Conservation (phyloP, 1,140 invertebrate genomes). For the Philaenus spumarius region DNA sequence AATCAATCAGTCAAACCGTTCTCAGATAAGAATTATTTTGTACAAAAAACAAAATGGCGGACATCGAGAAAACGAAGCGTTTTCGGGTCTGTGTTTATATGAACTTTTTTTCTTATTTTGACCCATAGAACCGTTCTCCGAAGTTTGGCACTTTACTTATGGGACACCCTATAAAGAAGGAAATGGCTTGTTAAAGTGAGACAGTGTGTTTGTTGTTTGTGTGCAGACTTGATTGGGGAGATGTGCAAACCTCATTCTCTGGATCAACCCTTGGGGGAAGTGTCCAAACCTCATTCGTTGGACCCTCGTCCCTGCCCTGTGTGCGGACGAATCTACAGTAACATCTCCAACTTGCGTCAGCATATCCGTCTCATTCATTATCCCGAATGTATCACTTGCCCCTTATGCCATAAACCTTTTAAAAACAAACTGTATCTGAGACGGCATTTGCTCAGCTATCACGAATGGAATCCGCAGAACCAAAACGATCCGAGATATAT, state of each 20-base stretch:
- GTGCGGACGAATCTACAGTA: slow-evolving; percentile 72
- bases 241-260: slow-evolving; percentile 53
- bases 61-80: no score
- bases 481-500: slow-evolving; percentile 36
- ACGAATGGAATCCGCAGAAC: slow-evolving; percentile 43
- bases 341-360: slow-evolving; percentile 70
- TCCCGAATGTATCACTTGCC: slow-evolving; percentile 65
- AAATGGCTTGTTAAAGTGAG: no score
- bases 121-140: no score
- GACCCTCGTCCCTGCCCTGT: slow-evolving; percentile 62
- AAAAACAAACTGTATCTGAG: slow-evolving; percentile 71
- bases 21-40: no score
- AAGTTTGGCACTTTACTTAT: no score
- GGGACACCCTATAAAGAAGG: no score
- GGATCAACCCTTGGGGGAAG: slow-evolving; percentile 44
- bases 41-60: no score
- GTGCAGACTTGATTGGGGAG: slow-evolving; percentile 14
- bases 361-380: slow-evolving; percentile 74
- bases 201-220: no score
- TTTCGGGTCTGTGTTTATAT: no score
- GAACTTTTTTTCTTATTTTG: no score
- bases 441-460: slow-evolving; percentile 55
- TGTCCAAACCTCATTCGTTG: slow-evolving; percentile 53
- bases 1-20: no score
- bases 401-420: slow-evolving; percentile 65